phyloP scores from a whole-genome alignment of 2,797 vertebrate genomes.

The Pangasius larnaudii region DNA sequence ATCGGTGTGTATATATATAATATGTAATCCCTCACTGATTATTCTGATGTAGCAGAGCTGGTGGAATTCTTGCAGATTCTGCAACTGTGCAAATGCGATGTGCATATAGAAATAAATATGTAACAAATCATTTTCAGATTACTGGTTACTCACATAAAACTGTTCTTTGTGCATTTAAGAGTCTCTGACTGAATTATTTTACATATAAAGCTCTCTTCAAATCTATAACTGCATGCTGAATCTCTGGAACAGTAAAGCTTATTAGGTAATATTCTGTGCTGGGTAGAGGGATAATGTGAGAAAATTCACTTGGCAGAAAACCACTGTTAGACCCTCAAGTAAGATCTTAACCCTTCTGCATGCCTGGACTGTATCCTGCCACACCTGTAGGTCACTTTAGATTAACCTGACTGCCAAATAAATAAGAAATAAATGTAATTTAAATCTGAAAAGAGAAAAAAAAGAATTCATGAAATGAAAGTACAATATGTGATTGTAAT shows the following conservation, averaged over 20 bases:
- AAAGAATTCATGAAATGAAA: background rate
- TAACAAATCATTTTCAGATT: background rate
- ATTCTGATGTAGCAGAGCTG: background rate
- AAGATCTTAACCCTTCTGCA: background rate
- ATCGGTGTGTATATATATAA: too few relatives aligned
- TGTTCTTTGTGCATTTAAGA: background rate
- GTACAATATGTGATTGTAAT: too few relatives aligned
- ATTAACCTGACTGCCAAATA: background rate
- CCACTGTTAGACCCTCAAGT: background rate
- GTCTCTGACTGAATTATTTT: background rate
- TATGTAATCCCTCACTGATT: background rate
- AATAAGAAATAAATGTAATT: background rate
- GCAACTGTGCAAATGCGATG: background rate
- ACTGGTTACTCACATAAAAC: background rate
- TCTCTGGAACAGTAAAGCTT: background rate
- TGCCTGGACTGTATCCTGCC: background rate
- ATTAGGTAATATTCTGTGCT: background rate
- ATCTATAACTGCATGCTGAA: background rate
- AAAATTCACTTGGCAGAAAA: background rate
- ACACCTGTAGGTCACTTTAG: background rate
- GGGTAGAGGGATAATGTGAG: background rate
- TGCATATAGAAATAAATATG: background rate
- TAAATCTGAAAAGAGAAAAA: too few relatives aligned
- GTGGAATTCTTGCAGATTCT: background rate
- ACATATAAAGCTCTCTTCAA: background rate